Evolutionary conservation across 2,797 vertebrate genomes (phyloP), one percentile per base, ranked within the genome.

Genomic region (Nasua narica): DNA sequence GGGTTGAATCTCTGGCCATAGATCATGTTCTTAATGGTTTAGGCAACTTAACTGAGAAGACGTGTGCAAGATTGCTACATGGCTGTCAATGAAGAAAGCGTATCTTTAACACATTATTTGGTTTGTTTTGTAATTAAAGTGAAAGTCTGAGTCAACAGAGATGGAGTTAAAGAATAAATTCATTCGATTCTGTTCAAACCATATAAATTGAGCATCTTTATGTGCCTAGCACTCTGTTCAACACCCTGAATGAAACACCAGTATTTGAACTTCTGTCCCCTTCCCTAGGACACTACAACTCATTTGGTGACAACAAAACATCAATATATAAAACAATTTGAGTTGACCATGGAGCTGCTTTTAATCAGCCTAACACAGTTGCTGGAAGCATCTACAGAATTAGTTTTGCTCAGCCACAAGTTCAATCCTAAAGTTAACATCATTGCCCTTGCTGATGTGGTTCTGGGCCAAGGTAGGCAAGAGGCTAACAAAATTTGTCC

Each of bases 401-500:
- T 79, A 95, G 92, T 95, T 98, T 97, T 87, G 72, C 92, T 97
- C 95, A 96, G 76, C 56, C 82, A 48, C 0, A 0, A 98, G 83
- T 97, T 98, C 97, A 98, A 83, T 97, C 72, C 62, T 93, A 97
- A 94, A 91, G 29, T 95, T 98, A 98, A 97, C 85, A 97, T 95
- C 97, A 92, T 97, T 97, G 92, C 94, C 97, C 95, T 98, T 97
- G 92, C 87, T 95, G 91, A 95, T 95, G 76, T 95, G 91, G 87
- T 95, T 77, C 52, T 60, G 32, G 60, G 91, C 95, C 97, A 98
- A 69, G 46, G 91, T 96, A 93, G 50, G 97, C 85, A 90, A 97
- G 84, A 97, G 62, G 96, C 95, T 98, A 98, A 98, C 93, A 11
- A 96, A 97, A 98, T 98, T 98, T 98, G 94, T 97, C 87, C 96